phyloP scores from a whole-genome alignment of 92 coral and sea anemone genomes.

The Palythoa grandiflora region DNA sequence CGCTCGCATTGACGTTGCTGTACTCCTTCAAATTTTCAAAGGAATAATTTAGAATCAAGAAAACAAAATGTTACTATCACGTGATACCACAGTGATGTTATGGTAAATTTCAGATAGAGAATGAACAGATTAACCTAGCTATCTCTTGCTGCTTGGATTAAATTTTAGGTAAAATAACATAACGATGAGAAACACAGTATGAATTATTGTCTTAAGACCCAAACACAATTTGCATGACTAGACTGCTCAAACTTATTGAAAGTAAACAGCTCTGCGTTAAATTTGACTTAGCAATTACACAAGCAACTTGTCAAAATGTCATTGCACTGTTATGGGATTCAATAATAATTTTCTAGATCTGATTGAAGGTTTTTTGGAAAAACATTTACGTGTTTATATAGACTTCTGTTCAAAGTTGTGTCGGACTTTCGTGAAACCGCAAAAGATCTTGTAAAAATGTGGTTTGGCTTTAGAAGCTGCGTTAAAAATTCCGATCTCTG shows the following conservation, averaged over 20 bases:
- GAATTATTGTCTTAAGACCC: background rate
- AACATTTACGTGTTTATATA: background rate
- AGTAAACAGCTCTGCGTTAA: constrained; percentile 21
- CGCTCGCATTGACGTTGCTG: constrained; percentile 14
- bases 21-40: constrained; percentile 24
- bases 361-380: background rate
- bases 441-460: background rate
- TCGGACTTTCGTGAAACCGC: constrained; percentile 11
- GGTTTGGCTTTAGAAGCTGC: background rate
- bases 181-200: constrained; percentile 2
- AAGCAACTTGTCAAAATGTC: constrained; percentile 9
- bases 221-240: constrained; percentile 25
- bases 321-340: no score
- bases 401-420: background rate
- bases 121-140: background rate
- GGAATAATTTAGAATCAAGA: background rate
- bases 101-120: background rate
- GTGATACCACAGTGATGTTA: background rate
- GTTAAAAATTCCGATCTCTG: background rate
- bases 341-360: background rate
- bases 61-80: background rate
- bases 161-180: background rate
- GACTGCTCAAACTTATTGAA: background rate
- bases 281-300: background rate
- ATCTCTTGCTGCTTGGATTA: background rate